A percentile compares a stretch with the other conserved stretches of the same genome.
phyloP scores from a whole-genome alignment of 1,140 invertebrate genomes.

The Drosophila gunungcola region DNA sequence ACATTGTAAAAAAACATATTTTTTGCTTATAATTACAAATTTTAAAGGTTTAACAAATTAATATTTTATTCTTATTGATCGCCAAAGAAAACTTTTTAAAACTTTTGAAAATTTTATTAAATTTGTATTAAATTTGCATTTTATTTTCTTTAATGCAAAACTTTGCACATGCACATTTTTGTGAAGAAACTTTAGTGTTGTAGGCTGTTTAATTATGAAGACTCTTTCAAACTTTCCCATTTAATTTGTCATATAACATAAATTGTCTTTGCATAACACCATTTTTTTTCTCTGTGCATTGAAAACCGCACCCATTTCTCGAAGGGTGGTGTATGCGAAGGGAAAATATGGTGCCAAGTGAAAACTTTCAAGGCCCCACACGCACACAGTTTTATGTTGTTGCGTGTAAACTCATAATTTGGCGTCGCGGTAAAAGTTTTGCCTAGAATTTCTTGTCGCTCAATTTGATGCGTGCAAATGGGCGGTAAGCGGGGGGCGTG shows the following conservation, averaged over 20 bases:
- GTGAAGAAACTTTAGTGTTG: too few relatives aligned
- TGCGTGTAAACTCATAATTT: constrained; percentile 72
- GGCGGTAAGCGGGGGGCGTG: constrained; percentile 29
- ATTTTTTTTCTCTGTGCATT: background rate
- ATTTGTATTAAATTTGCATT: too few relatives aligned
- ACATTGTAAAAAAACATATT: background rate
- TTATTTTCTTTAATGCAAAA: too few relatives aligned
- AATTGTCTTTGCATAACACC: too few relatives aligned
- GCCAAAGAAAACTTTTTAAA: too few relatives aligned
- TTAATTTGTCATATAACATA: too few relatives aligned
- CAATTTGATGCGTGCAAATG: constrained; percentile 61
- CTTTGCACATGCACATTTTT: too few relatives aligned
- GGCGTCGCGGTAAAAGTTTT: constrained; percentile 57
- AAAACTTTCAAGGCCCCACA: constrained; percentile 55
- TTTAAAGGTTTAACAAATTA: too few relatives aligned
- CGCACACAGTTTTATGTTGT: constrained; percentile 19
- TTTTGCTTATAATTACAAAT: background rate
- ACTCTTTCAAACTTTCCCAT: too few relatives aligned
- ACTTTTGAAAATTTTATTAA: too few relatives aligned
- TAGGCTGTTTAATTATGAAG: too few relatives aligned
- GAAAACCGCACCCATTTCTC: constrained; percentile 47
- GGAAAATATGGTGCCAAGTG: constrained; percentile 30
- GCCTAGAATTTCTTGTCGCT: constrained; percentile 56
- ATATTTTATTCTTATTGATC: too few relatives aligned
- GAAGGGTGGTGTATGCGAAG: background rate